Conservation (phyloP, 2,113 vertebrate species). For the Solenodon paradoxus region DNA sequence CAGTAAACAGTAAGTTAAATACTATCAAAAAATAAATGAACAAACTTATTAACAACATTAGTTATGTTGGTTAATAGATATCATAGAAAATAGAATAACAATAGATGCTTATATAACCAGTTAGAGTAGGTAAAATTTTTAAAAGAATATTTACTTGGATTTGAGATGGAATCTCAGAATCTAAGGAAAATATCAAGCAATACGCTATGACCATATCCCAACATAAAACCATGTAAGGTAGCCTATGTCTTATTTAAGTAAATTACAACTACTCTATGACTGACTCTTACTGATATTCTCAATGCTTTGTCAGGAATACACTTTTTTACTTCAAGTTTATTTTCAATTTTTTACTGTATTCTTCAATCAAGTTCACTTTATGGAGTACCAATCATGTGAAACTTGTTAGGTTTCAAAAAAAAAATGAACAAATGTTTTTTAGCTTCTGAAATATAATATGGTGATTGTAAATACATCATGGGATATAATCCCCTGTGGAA, state of each 20-base stretch:
- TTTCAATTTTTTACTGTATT: not conserved
- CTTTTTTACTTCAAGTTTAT: not conserved
- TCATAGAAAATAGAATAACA: not conserved
- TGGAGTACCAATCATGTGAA: not conserved
- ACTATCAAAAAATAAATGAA: conserved; percentile 1
- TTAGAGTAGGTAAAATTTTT: not conserved
- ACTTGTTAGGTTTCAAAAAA: not conserved
- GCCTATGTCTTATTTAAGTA: not conserved
- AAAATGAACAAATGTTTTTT: not conserved
- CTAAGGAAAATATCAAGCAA: not conserved
- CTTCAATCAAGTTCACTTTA: not conserved
- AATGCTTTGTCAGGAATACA: not conserved
- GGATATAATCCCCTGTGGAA: not conserved
- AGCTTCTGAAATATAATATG: not conserved
- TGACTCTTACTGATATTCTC: not conserved
- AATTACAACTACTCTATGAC: not conserved
- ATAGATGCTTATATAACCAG: not conserved
- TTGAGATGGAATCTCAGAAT: not conserved
- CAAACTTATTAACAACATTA: not conserved
- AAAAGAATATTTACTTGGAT: not conserved
- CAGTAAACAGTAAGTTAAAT: not conserved
- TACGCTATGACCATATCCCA: not conserved
- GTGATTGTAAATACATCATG: not conserved
- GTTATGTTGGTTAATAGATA: not conserved
- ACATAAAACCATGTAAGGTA: not conserved